Evolutionary conservation across 2,888 invertebrate species (phyloP).

Genomic region (Epinotia brunnichana): DNA sequence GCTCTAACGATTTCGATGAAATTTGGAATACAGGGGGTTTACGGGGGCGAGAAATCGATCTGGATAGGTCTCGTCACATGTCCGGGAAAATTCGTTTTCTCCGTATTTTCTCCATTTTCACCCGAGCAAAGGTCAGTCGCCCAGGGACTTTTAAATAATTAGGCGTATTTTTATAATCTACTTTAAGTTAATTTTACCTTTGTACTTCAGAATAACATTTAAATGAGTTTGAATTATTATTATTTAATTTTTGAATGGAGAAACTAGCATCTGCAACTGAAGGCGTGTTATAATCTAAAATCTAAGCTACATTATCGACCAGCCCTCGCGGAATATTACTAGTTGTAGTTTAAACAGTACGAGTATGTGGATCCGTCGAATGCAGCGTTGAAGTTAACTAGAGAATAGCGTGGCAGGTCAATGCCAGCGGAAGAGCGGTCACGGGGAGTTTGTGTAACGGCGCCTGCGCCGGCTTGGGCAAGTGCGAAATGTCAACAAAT

Average conservation of each 20-base stretch:
- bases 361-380: slow-evolving; percentile 1
- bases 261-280: too few species aligned
- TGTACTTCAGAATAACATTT: background rate
- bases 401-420: slow-evolving; percentile 59
- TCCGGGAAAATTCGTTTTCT: too few species aligned
- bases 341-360: background rate
- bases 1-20: too few species aligned
- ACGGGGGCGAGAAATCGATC: too few species aligned
- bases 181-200: background rate
- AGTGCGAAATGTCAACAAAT: slow-evolving; percentile 70
- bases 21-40: too few species aligned
- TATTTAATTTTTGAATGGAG: too few species aligned
- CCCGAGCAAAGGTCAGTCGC: too few species aligned
- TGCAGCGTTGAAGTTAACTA: background rate
- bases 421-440: slow-evolving; percentile 69
- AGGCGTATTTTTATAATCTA: background rate
- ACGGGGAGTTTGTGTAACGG: slow-evolving; percentile 65
- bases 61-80: too few species aligned
- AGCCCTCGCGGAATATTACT: too few species aligned
- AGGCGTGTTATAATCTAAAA: too few species aligned
- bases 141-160: background rate
- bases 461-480: slow-evolving; percentile 54
- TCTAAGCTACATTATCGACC: too few species aligned
- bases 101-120: too few species aligned
- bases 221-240: background rate